Evolutionary conservation across 1,140 invertebrate species (phyloP).

Genomic region (Papilio helenus): DNA sequence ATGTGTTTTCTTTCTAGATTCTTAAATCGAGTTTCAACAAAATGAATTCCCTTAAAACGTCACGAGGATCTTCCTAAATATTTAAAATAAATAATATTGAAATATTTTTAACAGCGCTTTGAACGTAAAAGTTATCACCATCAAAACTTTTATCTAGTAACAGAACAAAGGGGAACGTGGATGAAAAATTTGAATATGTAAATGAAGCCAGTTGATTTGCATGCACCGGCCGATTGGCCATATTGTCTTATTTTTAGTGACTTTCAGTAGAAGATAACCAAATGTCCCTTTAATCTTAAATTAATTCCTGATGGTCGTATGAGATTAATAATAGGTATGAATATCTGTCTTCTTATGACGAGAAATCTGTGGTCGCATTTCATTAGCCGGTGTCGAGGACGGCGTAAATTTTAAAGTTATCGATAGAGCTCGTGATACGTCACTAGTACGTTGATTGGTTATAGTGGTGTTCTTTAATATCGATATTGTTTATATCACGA

Average conservation of each 20-base stretch:
- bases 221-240: slow-evolving; percentile 21
- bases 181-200: slow-evolving; percentile 25
- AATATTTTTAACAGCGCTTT: neutral
- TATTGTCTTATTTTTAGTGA: slow-evolving; percentile 27
- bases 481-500: neutral
- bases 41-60: neutral
- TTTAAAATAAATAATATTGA: neutral
- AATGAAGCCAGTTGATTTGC: slow-evolving; percentile 22
- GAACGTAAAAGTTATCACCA: slow-evolving; percentile 25
- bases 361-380: slow-evolving; percentile 30
- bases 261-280: slow-evolving; percentile 14
- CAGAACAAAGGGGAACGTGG: slow-evolving; percentile 14
- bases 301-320: no score
- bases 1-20: neutral
- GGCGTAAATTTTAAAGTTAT: slow-evolving; percentile 11
- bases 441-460: neutral
- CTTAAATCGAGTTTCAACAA: neutral
- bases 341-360: no score
- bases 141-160: slow-evolving; percentile 9
- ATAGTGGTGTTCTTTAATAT: neutral
- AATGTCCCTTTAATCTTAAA: no score
- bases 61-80: no score
- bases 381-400: slow-evolving; percentile 11
- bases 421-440: neutral
- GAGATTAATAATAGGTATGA: no score